These are phyloP conservation scores for Aproaerema taeniolella DNA, from an alignment of 2,888 invertebrate genomes.

Conservation along the genomic window DNA sequence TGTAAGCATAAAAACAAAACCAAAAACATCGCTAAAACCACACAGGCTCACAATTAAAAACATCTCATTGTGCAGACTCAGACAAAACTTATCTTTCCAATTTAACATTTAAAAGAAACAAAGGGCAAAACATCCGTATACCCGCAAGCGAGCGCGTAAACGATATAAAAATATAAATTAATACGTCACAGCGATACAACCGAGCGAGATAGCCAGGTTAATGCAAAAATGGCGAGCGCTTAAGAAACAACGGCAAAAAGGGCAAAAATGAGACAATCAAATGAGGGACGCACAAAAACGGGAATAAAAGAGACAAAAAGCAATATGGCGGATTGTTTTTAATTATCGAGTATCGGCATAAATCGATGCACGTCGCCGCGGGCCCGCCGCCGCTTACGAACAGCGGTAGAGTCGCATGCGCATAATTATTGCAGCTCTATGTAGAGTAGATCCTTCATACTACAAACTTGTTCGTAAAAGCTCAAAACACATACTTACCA, in stretches of 20 bases:
- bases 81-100: slow-evolving; percentile 12
- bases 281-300: slow-evolving; percentile 74
- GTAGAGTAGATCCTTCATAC: not conserved
- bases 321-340: slow-evolving; percentile 77
- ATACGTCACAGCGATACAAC: slow-evolving; percentile 57
- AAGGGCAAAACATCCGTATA: slow-evolving; percentile 15
- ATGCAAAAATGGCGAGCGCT: slow-evolving; percentile 49
- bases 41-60: not conserved
- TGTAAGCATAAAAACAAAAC: no score
- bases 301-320: slow-evolving; percentile 70
- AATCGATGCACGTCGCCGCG: slow-evolving; percentile 74
- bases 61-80: not conserved
- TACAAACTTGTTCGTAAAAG: not conserved
- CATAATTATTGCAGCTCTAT: not conserved
- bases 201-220: slow-evolving; percentile 51
- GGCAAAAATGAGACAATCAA: slow-evolving; percentile 68
- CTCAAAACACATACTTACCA: not conserved
- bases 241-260: slow-evolving; percentile 48
- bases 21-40: not conserved
- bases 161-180: slow-evolving; percentile 62
- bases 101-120: slow-evolving; percentile 24
- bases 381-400: slow-evolving; percentile 51
- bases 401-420: slow-evolving; percentile 33
- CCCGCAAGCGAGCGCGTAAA: slow-evolving; percentile 11
- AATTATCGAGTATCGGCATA: slow-evolving; percentile 78